Percentiles rank a stretch among this genome's conserved stretches.
Evolutionary conservation across 1,140 invertebrate genomes (phyloP).

Genomic region (Papilio polytes): DNA sequence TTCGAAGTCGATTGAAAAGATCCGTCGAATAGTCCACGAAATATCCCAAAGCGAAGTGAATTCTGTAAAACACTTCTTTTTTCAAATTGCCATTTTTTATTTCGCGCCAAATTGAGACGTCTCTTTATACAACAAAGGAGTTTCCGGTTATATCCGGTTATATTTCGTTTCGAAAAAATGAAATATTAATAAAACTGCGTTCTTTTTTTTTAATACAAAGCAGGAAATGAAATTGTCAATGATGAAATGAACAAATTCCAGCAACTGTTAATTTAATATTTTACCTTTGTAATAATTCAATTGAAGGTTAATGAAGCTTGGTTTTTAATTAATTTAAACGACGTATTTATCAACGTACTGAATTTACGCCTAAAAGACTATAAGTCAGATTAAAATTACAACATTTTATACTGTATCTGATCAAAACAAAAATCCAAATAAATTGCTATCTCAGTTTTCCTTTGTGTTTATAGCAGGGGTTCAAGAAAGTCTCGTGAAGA

Average conservation of each 20-base stretch:
- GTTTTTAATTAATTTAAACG: background rate
- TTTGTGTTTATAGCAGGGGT: background rate
- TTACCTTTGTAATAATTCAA: background rate
- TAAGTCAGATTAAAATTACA: too few species aligned
- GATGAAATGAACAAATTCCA: constrained; percentile 25
- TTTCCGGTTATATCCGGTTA: constrained; percentile 21
- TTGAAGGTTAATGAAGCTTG: background rate
- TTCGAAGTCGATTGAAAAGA: background rate
- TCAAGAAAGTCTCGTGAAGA: constrained; percentile 60
- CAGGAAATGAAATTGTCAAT: constrained; percentile 35
- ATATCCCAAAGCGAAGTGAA: background rate
- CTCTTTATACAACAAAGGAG: constrained; percentile 35
- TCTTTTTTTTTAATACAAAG: background rate
- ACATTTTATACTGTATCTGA: too few species aligned
- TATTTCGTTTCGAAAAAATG: constrained; percentile 32
- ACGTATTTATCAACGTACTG: background rate
- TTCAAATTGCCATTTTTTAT: constrained; percentile 31
- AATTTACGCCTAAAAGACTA: too few species aligned
- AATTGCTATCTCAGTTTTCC: background rate
- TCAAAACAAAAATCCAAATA: background rate
- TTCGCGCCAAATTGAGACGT: constrained; percentile 32
- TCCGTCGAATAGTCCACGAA: background rate
- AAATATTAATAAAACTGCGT: constrained; percentile 33
- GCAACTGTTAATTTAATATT: constrained; percentile 23
- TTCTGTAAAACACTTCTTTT: constrained; percentile 17